phyloP scores from a whole-genome alignment of 2,888 invertebrate genomes.

The Eudasyphora cyanicolor region DNA sequence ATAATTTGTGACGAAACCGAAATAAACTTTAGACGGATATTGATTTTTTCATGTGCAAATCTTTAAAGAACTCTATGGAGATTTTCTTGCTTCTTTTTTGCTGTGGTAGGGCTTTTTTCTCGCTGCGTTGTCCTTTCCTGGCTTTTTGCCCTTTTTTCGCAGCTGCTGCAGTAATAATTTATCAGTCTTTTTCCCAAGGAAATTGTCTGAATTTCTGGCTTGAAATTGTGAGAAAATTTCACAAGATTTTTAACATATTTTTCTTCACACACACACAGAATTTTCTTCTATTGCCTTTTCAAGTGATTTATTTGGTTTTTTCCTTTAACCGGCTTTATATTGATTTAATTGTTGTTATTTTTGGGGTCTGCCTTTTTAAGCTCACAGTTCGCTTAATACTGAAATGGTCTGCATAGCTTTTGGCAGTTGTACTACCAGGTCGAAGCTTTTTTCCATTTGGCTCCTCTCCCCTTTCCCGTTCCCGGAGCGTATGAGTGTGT shows the following conservation, averaged over 20 bases:
- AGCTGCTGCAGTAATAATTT: constrained; percentile 8
- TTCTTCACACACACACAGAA: constrained; percentile 13
- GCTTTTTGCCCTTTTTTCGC: background rate
- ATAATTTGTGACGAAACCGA: constrained; percentile 72
- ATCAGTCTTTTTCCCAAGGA: constrained; percentile 45
- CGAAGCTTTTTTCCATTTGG: constrained; percentile 58
- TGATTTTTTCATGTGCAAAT: constrained; percentile 73
- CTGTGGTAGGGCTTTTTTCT: constrained; percentile 39
- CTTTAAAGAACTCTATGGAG: constrained; percentile 35
- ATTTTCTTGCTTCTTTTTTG: background rate
- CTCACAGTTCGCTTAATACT: constrained; percentile 73
- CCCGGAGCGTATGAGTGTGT: too few relatives aligned
- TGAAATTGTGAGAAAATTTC: constrained; percentile 22
- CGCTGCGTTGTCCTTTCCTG: background rate
- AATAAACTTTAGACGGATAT: constrained; percentile 81
- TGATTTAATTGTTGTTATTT: constrained; percentile 50
- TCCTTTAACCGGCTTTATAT: constrained; percentile 65
- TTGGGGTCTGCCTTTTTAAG: constrained; percentile 66
- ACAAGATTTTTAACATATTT: constrained; percentile 39
- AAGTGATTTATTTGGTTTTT: constrained; percentile 35
- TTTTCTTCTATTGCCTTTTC: constrained; percentile 18
- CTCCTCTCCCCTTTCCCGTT: background rate
- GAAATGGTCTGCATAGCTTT: constrained; percentile 61
- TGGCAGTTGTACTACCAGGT: constrained; percentile 60
- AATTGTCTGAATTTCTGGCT: constrained; percentile 3